These are phyloP conservation scores for Margarornis squamiger DNA, from an alignment of 2,797 vertebrate species.

Conservation along the genomic window DNA sequence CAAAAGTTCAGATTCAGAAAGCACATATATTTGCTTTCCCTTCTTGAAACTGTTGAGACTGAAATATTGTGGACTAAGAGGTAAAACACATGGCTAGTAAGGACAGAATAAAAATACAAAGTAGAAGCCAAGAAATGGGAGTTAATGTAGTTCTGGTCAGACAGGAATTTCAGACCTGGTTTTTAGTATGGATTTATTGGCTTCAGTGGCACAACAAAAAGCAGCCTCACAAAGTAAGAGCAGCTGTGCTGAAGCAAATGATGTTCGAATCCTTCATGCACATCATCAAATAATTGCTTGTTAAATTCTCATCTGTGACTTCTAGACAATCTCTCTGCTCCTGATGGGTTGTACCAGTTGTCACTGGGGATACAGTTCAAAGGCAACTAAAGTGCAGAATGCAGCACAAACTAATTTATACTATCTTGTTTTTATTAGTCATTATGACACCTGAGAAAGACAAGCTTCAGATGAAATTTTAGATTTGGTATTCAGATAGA, in stretches of 20 bases:
- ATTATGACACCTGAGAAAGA: not conserved
- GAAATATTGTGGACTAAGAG: not conserved
- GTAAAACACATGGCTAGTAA: not conserved
- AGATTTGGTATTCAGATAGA: not conserved
- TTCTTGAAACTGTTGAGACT: not conserved
- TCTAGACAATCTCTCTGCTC: not conserved
- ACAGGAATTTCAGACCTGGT: not conserved
- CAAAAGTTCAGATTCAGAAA: not conserved
- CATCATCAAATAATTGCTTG: not conserved
- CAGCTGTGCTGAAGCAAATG: not conserved
- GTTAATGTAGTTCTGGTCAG: not conserved
- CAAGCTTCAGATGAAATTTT: not conserved
- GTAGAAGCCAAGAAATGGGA: not conserved
- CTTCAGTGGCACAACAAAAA: not conserved
- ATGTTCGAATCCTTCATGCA: not conserved
- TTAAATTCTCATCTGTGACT: not conserved
- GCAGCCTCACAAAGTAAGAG: not conserved
- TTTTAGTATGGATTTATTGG: not conserved
- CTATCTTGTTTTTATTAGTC: not conserved
- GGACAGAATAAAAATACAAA: not conserved
- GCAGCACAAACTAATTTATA: not conserved
- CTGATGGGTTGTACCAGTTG: not conserved
- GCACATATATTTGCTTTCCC: fast-evolving
- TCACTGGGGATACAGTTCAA: not conserved
- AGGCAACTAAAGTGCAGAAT: not conserved